A percentile compares a stretch with the other conserved stretches of the same genome.
phyloP scores from a whole-genome alignment of 2,113 vertebrate genomes.

The Calyptommatus sinebrachiatus region DNA sequence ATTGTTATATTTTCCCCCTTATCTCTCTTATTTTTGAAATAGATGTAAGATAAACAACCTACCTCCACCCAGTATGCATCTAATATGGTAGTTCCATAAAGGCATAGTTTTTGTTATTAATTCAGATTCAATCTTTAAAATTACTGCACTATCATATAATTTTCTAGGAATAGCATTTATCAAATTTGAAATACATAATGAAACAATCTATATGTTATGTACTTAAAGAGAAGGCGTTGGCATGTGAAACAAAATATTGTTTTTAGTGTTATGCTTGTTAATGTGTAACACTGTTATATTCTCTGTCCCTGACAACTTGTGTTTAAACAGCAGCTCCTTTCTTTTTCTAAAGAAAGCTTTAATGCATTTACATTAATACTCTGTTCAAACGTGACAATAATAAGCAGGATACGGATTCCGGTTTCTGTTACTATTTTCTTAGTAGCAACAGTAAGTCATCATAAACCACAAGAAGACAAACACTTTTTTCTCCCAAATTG shows the following conservation, averaged over 20 bases:
- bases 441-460: conserved; percentile 59
- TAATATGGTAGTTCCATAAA: not conserved
- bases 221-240: conserved; percentile 40
- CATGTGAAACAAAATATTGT: conserved; percentile 51
- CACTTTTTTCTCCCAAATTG: conserved; percentile 39
- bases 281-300: conserved; percentile 46
- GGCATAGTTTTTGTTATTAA: not conserved
- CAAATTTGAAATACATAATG: conserved; percentile 38
- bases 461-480: conserved; percentile 65
- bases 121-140: not conserved
- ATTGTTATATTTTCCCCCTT: not conserved
- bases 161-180: conserved; percentile 39
- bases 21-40: not conserved
- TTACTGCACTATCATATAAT: not conserved
- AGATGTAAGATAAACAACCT: not conserved
- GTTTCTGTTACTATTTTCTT: conserved; percentile 70
- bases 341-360: conserved; percentile 50
- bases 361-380: conserved; percentile 37
- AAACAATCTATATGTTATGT: conserved; percentile 14
- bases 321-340: conserved; percentile 53
- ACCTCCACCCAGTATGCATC: not conserved
- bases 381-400: conserved; percentile 59
- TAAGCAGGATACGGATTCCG: conserved; percentile 63
- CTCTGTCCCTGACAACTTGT: conserved; percentile 54
- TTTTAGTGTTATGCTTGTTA: conserved; percentile 53